A percentile compares a stretch with the other conserved stretches of the same genome.
phyloP scores from a whole-genome alignment of 2,888 invertebrate genomes.

The Lepidocyrtoides sp. region DNA sequence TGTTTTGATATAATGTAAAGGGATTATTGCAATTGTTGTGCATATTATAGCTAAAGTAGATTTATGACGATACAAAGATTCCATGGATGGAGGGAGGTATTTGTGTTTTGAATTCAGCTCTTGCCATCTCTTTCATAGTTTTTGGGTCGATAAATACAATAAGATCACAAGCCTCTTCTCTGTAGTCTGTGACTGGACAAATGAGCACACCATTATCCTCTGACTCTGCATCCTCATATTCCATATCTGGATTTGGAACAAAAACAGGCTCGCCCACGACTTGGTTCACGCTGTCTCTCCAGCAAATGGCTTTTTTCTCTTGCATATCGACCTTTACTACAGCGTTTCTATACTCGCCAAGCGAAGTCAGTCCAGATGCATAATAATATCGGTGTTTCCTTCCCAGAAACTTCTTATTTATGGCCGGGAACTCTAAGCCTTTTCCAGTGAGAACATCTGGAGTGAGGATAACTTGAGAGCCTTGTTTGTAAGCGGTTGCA shows the following conservation, averaged over 20 bases:
- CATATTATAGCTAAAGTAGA: not conserved
- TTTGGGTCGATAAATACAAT: conserved; percentile 86
- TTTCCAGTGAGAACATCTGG: conserved; percentile 85
- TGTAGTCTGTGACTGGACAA: conserved; percentile 85
- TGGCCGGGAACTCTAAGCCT: conserved; percentile 87
- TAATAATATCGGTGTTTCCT: conserved; percentile 87
- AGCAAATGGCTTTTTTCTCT: conserved; percentile 86
- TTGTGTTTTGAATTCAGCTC: conserved; percentile 86
- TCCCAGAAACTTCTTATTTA: conserved; percentile 86
- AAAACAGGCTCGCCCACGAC: conserved; percentile 87
- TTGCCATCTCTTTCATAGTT: conserved; percentile 86
- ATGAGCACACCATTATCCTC: conserved; percentile 87
- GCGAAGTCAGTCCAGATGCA: conserved; percentile 86
- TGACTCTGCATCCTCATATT: conserved; percentile 85
- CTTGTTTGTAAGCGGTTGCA: conserved; percentile 86
- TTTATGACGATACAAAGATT: conserved; percentile 83
- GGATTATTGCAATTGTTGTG: too few relatives aligned
- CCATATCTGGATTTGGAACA: conserved; percentile 86
- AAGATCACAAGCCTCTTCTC: conserved; percentile 83
- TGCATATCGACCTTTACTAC: conserved; percentile 87
- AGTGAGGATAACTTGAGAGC: conserved; percentile 85
- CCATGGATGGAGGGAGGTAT: conserved; percentile 86
- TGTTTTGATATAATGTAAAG: too few relatives aligned
- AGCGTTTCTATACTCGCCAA: conserved; percentile 86
- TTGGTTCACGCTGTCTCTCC: conserved; percentile 86